These are phyloP conservation scores for Nibea albiflora DNA, from an alignment of 2,113 vertebrate genomes.

Conservation along the genomic window DNA sequence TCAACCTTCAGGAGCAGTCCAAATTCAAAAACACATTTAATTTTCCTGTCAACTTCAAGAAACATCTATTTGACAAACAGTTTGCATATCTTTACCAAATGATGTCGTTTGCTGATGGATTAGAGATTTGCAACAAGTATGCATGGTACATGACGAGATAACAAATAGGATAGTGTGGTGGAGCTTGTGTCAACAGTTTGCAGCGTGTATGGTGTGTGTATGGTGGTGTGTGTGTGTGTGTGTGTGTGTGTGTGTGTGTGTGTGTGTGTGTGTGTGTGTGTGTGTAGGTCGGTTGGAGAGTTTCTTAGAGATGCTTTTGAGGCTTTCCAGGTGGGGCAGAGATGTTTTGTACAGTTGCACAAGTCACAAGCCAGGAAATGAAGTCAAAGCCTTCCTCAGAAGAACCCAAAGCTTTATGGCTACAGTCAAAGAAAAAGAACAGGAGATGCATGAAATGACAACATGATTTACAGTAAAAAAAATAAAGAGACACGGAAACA, in stretches of 20 bases:
- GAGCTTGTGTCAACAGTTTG: background rate
- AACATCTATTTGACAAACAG: background rate
- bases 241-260: background rate
- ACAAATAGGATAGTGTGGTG: background rate
- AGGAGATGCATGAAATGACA: conserved; percentile 7
- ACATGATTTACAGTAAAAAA: conserved; percentile 4
- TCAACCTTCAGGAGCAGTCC: background rate
- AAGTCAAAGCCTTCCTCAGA: conserved; percentile 82
- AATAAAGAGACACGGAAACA: background rate
- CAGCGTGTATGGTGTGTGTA: background rate
- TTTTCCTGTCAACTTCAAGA: conserved; percentile 9
- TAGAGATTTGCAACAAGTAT: conserved; percentile 18
- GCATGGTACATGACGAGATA: background rate
- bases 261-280: background rate
- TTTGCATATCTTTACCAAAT: conserved; percentile 18
- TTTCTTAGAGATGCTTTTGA: background rate
- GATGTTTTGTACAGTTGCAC: conserved; percentile 58
- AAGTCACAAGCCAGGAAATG: conserved; percentile 55
- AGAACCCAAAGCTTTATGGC: conserved; percentile 81
- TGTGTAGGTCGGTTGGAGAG: background rate
- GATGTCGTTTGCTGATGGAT: background rate
- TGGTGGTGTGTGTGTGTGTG: background rate
- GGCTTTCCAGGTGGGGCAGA: conserved; percentile 56
- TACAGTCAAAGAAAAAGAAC: conserved; percentile 45
- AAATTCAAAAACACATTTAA: conserved; percentile 25